Percentiles rank a stretch among this genome's conserved stretches.
phyloP scores from a whole-genome alignment of 2,797 vertebrate genomes.

The Clamator glandarius region DNA sequence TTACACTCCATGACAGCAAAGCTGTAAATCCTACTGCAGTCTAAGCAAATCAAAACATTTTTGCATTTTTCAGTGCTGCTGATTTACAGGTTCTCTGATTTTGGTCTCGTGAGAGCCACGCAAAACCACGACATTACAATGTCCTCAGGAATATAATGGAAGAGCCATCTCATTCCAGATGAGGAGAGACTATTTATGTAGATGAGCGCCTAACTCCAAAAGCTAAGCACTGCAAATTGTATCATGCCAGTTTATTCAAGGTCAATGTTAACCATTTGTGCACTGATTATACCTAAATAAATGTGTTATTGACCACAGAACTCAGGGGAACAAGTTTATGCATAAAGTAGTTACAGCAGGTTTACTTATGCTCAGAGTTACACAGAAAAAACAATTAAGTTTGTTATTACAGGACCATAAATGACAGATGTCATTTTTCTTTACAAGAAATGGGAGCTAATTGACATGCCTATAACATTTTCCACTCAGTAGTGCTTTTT shows the following conservation, averaged over 20 bases:
- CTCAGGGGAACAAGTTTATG: not conserved
- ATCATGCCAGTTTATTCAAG: fast-evolving
- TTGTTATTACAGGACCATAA: slow-evolving; percentile 2
- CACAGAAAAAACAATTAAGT: not conserved
- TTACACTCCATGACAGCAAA: not conserved
- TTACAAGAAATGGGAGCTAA: not conserved
- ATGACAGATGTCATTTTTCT: not conserved
- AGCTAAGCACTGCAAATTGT: not conserved
- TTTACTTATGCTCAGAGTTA: not conserved
- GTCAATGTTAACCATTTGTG: not conserved
- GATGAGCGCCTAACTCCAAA: not conserved
- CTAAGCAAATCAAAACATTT: not conserved
- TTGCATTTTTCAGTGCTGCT: not conserved
- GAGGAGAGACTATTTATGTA: not conserved
- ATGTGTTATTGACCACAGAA: not conserved
- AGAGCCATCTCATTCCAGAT: not conserved
- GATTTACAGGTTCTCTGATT: not conserved
- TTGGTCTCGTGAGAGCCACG: not conserved
- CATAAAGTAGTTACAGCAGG: not conserved
- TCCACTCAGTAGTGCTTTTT: not conserved
- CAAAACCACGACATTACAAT: not conserved
- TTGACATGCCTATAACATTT: not conserved
- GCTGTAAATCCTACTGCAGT: not conserved
- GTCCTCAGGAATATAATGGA: not conserved
- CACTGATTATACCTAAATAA: not conserved